Evolutionary conservation across 2,113 vertebrate genomes (phyloP), one percentile per base, ranked within the genome.

Genomic region (Eptatretus burgeri): DNA sequence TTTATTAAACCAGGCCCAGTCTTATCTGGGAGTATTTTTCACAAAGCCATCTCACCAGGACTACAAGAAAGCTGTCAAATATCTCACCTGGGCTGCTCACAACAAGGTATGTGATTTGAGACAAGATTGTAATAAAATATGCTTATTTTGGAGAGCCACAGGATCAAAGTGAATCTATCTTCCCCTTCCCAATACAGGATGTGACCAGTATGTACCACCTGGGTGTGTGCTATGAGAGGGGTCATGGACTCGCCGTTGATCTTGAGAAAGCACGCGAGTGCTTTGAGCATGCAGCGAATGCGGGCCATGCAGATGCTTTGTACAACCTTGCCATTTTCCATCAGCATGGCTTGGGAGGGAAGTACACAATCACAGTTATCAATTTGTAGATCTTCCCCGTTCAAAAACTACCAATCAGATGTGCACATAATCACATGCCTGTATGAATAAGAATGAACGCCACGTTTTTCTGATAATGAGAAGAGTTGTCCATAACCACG

Each of bases 191-290:
- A 20, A n/a, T 11, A 17, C 56, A 60, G 56, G 56, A 60, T 19
- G 56, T 60, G 56, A 19, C n/a, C 56, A 60, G 56, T 19, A 60
- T 60, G 56, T 19, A 60, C 56, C 56, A 60, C 56, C 56, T 60
- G 56, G 56, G 56, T 19, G 19, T 60, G n/a, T 60, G 56, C 56
- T 19, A 17, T 13, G n/a, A 60, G 56, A n/a, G 19, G 10, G 56
- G 56, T n/a, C 19, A 19, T n/a, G 56, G 56, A n/a, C n/a, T 60
- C 10, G 56, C n/a, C n/a, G 56, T 60, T 11, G 56, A 60, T 60
- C 19, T 60, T 17, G 9, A 17, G 56, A 19, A n/a, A n/a, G 56
- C 56, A n/a, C n/a, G 56, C 10, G 19, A 19, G n/a, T 60, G 56
- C n/a, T 60, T 17, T 12, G 56, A 60, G 56, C 9, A 19, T n/a